Conservation (phyloP, 1,140 invertebrate genomes). For the Aphidius gifuensis region DNA sequence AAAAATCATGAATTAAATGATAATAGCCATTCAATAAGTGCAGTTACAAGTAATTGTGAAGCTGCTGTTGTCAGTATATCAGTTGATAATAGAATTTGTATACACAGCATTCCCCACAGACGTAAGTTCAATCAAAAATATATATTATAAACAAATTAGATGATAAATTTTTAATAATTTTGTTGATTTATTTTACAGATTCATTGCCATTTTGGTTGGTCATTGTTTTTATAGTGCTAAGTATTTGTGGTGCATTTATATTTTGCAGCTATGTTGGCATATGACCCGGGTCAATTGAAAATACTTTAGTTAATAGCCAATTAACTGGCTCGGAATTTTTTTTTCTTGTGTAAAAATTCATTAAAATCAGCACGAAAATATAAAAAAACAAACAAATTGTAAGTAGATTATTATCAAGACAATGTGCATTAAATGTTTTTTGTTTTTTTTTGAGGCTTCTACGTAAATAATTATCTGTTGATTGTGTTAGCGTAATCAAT, state of each 20-base stretch:
- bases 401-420: background rate
- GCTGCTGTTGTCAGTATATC: constrained; percentile 90
- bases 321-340: constrained; percentile 17
- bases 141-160: background rate
- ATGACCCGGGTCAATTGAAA: constrained; percentile 54
- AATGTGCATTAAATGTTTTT: too few relatives aligned
- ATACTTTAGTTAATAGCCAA: constrained; percentile 23
- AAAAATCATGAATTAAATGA: constrained; percentile 53
- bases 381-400: background rate
- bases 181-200: constrained; percentile 59
- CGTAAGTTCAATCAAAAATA: constrained; percentile 59
- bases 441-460: too few relatives aligned
- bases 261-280: constrained; percentile 78
- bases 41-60: constrained; percentile 70
- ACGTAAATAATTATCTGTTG: too few relatives aligned
- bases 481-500: too few relatives aligned
- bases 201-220: constrained; percentile 76
- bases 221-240: constrained; percentile 67
- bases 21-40: constrained; percentile 34
- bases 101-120: constrained; percentile 82
- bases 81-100: constrained; percentile 88
- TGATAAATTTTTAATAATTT: constrained; percentile 6
- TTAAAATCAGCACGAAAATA: background rate
- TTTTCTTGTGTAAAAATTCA: constrained; percentile 13
- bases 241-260: constrained; percentile 72